These are phyloP conservation scores for Arizona elegans DNA, from an alignment of 2,113 vertebrate species.

Conservation along the genomic window DNA sequence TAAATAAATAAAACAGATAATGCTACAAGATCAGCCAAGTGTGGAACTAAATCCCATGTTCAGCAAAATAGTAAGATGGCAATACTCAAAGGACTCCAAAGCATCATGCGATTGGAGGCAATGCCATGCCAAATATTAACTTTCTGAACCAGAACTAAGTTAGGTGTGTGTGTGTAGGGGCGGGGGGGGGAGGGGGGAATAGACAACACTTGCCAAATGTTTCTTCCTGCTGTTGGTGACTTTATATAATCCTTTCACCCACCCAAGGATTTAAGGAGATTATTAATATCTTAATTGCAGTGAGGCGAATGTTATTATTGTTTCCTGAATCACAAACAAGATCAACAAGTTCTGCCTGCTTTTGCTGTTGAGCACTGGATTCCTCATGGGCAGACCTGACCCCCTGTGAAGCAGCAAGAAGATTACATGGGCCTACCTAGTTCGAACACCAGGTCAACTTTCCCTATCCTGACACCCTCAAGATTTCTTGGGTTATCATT, in stretches of 20 bases:
- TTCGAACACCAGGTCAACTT: background rate
- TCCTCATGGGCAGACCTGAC: background rate
- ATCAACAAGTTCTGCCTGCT: background rate
- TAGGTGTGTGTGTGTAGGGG: background rate
- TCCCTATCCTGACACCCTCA: background rate
- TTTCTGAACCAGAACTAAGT: background rate
- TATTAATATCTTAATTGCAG: background rate
- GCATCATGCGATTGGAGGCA: background rate
- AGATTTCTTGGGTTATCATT: background rate
- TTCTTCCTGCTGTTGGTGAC: background rate
- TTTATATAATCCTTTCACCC: background rate
- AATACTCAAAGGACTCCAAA: background rate
- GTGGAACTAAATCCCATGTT: background rate
- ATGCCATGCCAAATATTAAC: background rate
- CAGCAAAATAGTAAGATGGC: background rate
- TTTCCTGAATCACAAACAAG: background rate
- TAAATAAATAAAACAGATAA: background rate
- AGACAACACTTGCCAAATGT: background rate
- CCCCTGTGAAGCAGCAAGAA: background rate
- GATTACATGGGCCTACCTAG: background rate
- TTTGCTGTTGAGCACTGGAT: background rate
- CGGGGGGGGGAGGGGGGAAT: fast-evolving
- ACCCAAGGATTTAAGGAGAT: background rate
- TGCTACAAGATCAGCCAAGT: background rate
- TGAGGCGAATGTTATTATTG: background rate